Conservation (phyloP, 2,888 invertebrate species). For the Anorthoa munda region DNA sequence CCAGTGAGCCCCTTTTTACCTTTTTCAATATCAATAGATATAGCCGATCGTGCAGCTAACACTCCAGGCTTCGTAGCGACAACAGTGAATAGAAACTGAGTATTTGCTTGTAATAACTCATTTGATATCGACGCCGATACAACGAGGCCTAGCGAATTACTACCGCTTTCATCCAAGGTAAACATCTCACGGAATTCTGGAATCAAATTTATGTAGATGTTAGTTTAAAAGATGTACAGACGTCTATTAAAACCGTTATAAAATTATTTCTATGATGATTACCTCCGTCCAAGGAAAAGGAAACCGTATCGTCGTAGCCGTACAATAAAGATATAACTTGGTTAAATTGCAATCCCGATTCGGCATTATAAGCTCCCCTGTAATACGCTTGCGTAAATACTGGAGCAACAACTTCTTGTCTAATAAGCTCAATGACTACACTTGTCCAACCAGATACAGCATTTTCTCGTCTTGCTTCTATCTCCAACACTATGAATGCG, state of each 20-base stretch:
- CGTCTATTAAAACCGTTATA: constrained; percentile 10
- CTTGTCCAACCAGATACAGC: constrained; percentile 75
- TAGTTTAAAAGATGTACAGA: not conserved
- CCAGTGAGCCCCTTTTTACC: no score
- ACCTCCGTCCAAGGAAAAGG: constrained; percentile 76
- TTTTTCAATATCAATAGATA: constrained; percentile 72
- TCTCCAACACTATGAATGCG: constrained; percentile 75
- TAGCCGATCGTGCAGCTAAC: constrained; percentile 65
- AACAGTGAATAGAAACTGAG: constrained; percentile 69
- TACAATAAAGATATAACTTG: constrained; percentile 69
- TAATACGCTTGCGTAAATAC: constrained; percentile 75
- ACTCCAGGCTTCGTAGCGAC: constrained; percentile 66
- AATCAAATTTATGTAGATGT: constrained; percentile 33
- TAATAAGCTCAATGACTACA: constrained; percentile 74
- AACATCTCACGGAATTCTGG: constrained; percentile 68
- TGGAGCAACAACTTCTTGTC: constrained; percentile 65
- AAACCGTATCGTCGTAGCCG: constrained; percentile 75
- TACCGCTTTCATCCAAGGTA: constrained; percentile 36
- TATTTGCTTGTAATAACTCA: constrained; percentile 65
- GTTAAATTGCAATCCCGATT: constrained; percentile 68
- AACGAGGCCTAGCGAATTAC: constrained; percentile 54
- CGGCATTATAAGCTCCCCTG: constrained; percentile 70
- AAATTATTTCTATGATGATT: constrained; percentile 10
- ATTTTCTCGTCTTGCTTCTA: constrained; percentile 76
- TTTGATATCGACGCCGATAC: constrained; percentile 57